Percentiles rank a stretch among this genome's conserved stretches.
Conservation (phyloP, 2,888 invertebrate species). For the Acanthosoma haemorrhoidale region DNA sequence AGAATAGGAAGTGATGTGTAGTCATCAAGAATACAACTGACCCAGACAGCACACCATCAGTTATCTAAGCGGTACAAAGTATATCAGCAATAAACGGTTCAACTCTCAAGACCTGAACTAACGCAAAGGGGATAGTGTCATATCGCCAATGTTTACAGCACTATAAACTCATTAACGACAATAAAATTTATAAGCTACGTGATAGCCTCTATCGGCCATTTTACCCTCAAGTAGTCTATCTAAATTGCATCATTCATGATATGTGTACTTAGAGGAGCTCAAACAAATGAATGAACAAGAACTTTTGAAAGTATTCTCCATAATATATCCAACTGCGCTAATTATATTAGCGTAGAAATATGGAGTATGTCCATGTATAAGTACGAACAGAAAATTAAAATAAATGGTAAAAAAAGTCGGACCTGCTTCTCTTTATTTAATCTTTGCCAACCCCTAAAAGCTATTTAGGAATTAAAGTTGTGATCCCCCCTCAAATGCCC, state of each 20-base stretch:
- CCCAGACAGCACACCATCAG: neutral
- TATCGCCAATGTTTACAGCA: neutral
- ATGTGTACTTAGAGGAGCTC: neutral
- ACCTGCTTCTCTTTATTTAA: too few species aligned
- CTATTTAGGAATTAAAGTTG: too few species aligned
- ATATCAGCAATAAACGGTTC: neutral
- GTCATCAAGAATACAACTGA: neutral
- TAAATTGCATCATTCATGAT: neutral
- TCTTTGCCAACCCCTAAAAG: too few species aligned
- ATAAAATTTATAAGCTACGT: neutral
- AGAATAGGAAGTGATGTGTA: too few species aligned
- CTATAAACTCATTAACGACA: neutral
- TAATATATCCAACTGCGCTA: too few species aligned
- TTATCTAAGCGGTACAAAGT: neutral
- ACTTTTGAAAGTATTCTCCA: too few species aligned
- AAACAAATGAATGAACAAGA: neutral
- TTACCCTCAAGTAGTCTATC: neutral
- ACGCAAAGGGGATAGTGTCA: neutral
- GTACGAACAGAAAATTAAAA: too few species aligned
- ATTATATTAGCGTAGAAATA: too few species aligned
- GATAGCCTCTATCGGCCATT: neutral
- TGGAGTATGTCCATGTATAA: too few species aligned
- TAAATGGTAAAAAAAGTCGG: too few species aligned
- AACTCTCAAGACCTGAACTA: neutral
- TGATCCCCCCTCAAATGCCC: too few species aligned